phyloP scores from a whole-genome alignment of 2,888 invertebrate species.

The Elmis aenea region DNA sequence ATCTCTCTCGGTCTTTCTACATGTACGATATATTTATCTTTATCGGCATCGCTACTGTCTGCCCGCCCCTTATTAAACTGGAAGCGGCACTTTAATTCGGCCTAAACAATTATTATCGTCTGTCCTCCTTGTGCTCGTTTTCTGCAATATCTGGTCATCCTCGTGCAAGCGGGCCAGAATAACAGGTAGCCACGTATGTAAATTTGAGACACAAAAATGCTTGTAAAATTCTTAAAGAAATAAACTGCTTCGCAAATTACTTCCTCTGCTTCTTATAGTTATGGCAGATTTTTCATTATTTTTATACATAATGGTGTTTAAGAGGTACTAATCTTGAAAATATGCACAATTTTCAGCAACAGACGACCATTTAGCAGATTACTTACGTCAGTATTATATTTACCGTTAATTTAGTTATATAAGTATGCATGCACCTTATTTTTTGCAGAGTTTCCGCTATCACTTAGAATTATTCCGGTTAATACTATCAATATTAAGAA shows the following conservation, averaged over 20 bases:
- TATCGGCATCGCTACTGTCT: conserved; percentile 37
- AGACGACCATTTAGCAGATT: too few species aligned
- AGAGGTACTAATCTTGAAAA: too few species aligned
- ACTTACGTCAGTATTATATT: too few species aligned
- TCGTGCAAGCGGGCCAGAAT: conserved; percentile 13
- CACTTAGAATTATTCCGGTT: too few species aligned
- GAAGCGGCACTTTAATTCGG: conserved; percentile 42
- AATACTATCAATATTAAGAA: too few species aligned
- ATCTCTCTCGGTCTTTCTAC: conserved; percentile 24
- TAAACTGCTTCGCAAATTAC: conserved; percentile 21
- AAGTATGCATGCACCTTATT: too few species aligned
- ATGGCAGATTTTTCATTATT: too few species aligned
- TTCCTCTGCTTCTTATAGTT: conserved; percentile 20
- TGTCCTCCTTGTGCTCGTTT: conserved; percentile 24
- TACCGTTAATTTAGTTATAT: too few species aligned
- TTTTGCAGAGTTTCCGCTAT: too few species aligned
- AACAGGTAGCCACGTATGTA: conserved; percentile 25
- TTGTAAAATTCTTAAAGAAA: conserved; percentile 21
- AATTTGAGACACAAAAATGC: conserved; percentile 25
- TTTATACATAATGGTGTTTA: too few species aligned
- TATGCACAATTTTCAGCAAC: too few species aligned
- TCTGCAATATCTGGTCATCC: conserved; percentile 6
- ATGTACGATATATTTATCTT: conserved; percentile 18
- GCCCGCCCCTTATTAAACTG: conserved; percentile 43
- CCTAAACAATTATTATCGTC: conserved; percentile 41